Conservation (phyloP, 2,113 vertebrate species). For the Antennarius striatus region DNA sequence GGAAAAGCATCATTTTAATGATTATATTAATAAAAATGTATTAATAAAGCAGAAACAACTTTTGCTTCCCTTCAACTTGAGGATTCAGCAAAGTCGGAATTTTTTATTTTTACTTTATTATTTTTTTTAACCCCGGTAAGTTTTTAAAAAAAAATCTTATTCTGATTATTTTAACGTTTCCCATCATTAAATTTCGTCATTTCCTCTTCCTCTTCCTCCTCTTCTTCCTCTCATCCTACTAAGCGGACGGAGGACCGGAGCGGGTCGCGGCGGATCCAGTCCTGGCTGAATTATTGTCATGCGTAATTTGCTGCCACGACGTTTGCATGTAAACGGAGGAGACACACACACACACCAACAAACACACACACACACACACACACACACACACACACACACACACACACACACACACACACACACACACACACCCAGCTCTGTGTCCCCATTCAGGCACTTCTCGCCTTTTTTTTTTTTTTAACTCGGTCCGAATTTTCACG, state of each 20-base stretch:
- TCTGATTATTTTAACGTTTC: not conserved
- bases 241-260: too few species aligned
- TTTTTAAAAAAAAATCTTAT: not conserved
- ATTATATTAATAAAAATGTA: too few species aligned
- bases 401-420: constrained; percentile 23
- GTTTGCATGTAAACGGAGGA: constrained; percentile 59
- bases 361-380: constrained; percentile 25
- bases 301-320: constrained; percentile 61
- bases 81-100: too few species aligned
- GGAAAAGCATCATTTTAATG: too few species aligned
- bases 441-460: too few species aligned
- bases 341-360: constrained; percentile 8
- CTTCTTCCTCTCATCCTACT: not conserved
- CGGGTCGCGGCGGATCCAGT: constrained; percentile 43
- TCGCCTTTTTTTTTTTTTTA: too few species aligned
- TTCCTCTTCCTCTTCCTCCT: not conserved
- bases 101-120: too few species aligned
- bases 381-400: constrained; percentile 19
- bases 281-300: constrained; percentile 61
- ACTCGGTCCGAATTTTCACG: constrained; percentile 55
- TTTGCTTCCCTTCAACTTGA: not conserved
- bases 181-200: not conserved
- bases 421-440: constrained; percentile 48
- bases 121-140: constrained; percentile 9
- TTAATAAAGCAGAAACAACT: not conserved